A percentile compares a stretch with the other conserved stretches of the same genome.
These are phyloP conservation scores for Isotomurus palustris DNA, from an alignment of 2,888 invertebrate genomes.

Conservation along the genomic window DNA sequence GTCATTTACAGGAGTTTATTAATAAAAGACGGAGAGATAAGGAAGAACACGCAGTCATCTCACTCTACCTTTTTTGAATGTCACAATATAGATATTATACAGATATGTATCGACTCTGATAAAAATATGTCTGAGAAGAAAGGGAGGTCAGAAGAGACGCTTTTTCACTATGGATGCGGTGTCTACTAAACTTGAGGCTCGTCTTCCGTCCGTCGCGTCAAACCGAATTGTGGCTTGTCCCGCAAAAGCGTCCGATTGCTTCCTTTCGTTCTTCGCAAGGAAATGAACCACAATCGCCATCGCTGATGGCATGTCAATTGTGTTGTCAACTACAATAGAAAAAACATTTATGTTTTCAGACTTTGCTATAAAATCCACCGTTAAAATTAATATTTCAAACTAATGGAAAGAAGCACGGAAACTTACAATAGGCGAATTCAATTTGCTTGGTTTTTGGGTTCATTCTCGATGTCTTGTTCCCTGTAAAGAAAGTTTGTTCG, in stretches of 20 bases:
- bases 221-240: conserved; percentile 2
- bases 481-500: neutral
- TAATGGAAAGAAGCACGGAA: neutral
- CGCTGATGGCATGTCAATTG: conserved; percentile 4
- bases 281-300: conserved; percentile 7
- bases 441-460: conserved; percentile 8
- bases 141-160: neutral
- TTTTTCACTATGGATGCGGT: neutral
- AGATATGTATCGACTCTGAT: too few relatives aligned
- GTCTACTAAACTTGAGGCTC: neutral
- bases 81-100: too few relatives aligned
- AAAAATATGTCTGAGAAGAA: too few relatives aligned
- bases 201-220: neutral
- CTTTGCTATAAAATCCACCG: neutral
- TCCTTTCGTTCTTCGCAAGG: neutral
- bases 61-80: too few relatives aligned
- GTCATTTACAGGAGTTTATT: too few relatives aligned
- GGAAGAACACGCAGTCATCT: too few relatives aligned
- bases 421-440: conserved; percentile 3
- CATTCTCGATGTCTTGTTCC: neutral
- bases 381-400: neutral
- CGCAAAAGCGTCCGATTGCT: conserved; percentile 3
- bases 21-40: too few relatives aligned
- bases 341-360: neutral
- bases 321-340: conserved; percentile 1